Evolutionary conservation across 37 sponge, comb jelly and placozoan species (phyloP), one percentile per base, ranked within the genome.

Genomic region (Haliclona indistincta): DNA sequence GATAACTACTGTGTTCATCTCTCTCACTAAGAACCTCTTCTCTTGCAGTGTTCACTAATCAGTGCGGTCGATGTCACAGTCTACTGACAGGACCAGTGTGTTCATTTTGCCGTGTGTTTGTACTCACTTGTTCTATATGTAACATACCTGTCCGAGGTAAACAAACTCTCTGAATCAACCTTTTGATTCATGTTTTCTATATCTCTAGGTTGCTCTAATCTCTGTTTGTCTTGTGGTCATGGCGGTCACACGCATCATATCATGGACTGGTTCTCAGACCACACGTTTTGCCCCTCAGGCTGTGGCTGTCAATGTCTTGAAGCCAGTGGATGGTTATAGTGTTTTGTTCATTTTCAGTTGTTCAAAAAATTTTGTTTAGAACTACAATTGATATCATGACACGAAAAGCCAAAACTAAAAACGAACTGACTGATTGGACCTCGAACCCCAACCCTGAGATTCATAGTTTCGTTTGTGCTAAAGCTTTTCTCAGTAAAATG

Each of bases 241-340:
- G 97, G 97, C 23, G 94, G 97, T 28, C 97, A 96, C 78, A 47
- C 82, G 6, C 40, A 66, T 43, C 97, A 96, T 74, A 70, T 96
- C 73, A 40, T 63, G 77, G 78, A 90, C 38, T 96, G 97, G 97
- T 96, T 96, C 51, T 23, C 34, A 23, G 70, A 69, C 2, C 33
- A 82, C 62, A 15, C 43, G 2, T 10, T 54, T 49, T 94, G 94
- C 61, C 91, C 94, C 4, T 28, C 91, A 29, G 94, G 94, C 42
- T 94, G 94, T 77, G 94, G 91, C 20, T 94, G 94, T 44, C 10
- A 15, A 17, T 94, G 94, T 43, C 64, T 93, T 17, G 88, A 87
- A 41, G 33, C 63, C 35, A 76, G 90, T 71, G 68, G 80, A n/a
- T 71, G 71, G 79, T n/a, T n/a, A n/a, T n/a, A n/a, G n/a, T n/a